These are phyloP conservation scores for Thunnus thynnus DNA, from an alignment of 2,113 vertebrate species.

Conservation along the genomic window DNA sequence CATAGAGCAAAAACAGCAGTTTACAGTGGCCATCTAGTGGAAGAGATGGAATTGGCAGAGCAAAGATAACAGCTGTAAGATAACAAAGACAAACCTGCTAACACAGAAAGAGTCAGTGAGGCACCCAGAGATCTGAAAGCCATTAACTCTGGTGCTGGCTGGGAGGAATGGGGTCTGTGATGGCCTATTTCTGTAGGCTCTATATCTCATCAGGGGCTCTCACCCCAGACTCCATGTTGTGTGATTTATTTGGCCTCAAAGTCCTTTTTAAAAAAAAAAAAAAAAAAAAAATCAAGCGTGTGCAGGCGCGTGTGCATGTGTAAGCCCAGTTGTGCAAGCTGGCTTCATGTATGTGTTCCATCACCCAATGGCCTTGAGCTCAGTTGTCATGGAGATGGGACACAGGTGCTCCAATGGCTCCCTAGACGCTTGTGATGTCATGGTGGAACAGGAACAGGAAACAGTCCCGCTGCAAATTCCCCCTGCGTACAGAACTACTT, in stretches of 20 bases:
- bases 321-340: constrained; percentile 31
- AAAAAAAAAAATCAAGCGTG: constrained; percentile 33
- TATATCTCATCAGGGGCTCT: constrained; percentile 79
- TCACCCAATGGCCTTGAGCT: constrained; percentile 54
- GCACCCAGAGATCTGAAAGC: constrained; percentile 74
- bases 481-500: not conserved
- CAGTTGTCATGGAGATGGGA: constrained; percentile 71
- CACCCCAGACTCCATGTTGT: constrained; percentile 67
- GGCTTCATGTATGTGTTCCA: constrained; percentile 54
- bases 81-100: constrained; percentile 70
- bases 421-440: constrained; percentile 60
- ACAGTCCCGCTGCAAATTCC: constrained; percentile 27
- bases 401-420: constrained; percentile 72
- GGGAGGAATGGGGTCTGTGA: constrained; percentile 69
- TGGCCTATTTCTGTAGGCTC: constrained; percentile 83
- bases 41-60: constrained; percentile 57
- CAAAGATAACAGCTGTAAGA: constrained; percentile 66
- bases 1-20: constrained; percentile 2
- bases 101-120: constrained; percentile 63
- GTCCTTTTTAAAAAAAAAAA: constrained; percentile 2
- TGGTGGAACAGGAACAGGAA: constrained; percentile 55
- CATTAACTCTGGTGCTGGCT: constrained; percentile 73
- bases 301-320: constrained; percentile 52
- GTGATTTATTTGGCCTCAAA: constrained; percentile 80
- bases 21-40: constrained; percentile 41